Evolutionary conservation across 2,888 invertebrate species (phyloP).

Genomic region (Leucoma salicis): DNA sequence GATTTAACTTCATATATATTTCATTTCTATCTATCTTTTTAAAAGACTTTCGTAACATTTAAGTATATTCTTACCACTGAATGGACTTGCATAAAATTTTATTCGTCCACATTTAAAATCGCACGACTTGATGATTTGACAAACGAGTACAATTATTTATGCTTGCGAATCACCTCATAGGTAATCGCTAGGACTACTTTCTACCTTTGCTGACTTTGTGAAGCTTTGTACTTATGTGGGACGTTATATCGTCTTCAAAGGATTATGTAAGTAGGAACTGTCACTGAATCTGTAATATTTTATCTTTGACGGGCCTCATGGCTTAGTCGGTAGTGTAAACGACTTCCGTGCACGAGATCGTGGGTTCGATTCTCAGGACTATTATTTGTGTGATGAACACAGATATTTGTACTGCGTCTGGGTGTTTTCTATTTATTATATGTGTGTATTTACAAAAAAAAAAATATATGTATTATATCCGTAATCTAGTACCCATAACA

Average conservation of each 20-base stretch:
- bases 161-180: conserved; percentile 34
- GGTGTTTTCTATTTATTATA: too few relatives aligned
- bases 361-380: too few relatives aligned
- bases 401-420: too few relatives aligned
- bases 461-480: too few relatives aligned
- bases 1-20: neutral
- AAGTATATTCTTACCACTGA: conserved; percentile 12
- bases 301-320: too few relatives aligned
- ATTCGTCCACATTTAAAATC: conserved; percentile 30
- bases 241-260: conserved; percentile 33
- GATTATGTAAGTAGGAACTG: conserved; percentile 36
- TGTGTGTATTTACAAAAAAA: too few relatives aligned
- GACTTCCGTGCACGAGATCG: too few relatives aligned
- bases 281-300: too few relatives aligned
- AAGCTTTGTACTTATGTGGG: conserved; percentile 22
- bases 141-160: conserved; percentile 45
- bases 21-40: conserved; percentile 1
- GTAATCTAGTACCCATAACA: too few relatives aligned
- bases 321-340: too few relatives aligned
- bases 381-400: too few relatives aligned
- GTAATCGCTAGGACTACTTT: conserved; percentile 37
- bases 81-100: conserved; percentile 28
- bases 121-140: conserved; percentile 43
- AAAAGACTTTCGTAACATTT: conserved; percentile 17
- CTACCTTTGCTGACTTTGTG: conserved; percentile 27